Evolutionary conservation across 2,797 vertebrate genomes (phyloP), one percentile per base, ranked within the genome.

Genomic region (Scomberomorus guttatus): DNA sequence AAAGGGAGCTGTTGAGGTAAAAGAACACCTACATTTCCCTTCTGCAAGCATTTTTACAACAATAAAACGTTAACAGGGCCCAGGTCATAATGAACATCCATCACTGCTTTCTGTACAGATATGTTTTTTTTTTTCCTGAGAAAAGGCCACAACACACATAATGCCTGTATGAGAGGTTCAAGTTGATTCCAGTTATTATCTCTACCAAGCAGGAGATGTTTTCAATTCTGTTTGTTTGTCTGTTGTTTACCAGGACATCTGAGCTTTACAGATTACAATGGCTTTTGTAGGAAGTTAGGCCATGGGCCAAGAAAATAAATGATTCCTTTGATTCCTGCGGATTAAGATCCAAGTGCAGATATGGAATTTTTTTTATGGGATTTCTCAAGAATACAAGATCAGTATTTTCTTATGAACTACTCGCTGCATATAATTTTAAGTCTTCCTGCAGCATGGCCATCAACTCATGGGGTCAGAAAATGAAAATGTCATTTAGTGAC

Each of bases 1-100:
- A 75, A 29, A 68, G 14, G 61, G 37, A 51, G 59, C 61, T 60
- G 52, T 88, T 69, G 83, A 70, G 60, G 42, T 62, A 75, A 87
- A 74, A 69, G 37, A 75, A 78, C 25, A 70, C 39, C 12, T 50
- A 51, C 51, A 55, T 74, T 86, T 85, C n/a, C 56, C 39, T 51
- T 70, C 39, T 24, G 61, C 46, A 62, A 63, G 72, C 65, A 58
- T 71, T 87, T 78, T 62, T 64, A 56, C 39, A 42, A 66, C 54
- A 63, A 55, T 81, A 55, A 82, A 77, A 72, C 8, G 3, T 64
- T 60, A 72, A 74, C 52, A 51, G 62, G 8, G 46, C 72, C 52
- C 32, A 24, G 44, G 64, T 75, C 54, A 27, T 50, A 54, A 32
- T 46, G 12, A 84, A 55, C 37, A 54, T 64, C 55, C 39, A 48